phyloP scores from a whole-genome alignment of 1,140 invertebrate genomes.

The Listronotus bonariensis region DNA sequence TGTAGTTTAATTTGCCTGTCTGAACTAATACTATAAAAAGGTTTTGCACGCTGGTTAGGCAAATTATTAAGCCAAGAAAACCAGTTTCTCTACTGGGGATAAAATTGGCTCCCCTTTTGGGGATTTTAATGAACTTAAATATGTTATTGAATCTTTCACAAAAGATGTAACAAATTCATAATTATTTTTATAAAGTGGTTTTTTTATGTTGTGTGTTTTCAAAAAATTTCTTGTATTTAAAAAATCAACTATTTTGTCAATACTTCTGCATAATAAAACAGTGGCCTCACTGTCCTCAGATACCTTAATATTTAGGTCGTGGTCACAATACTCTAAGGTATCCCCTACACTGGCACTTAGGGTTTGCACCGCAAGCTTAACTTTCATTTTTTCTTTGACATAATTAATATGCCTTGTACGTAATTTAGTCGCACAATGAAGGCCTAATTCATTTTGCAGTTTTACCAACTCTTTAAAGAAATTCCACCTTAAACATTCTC shows the following conservation, averaged over 20 bases:
- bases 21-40: slow-evolving; percentile 34
- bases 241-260: slow-evolving; percentile 29
- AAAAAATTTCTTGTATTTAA: slow-evolving; percentile 40
- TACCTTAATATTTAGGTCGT: slow-evolving; percentile 1
- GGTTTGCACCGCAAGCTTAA: slow-evolving; percentile 9
- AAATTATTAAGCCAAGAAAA: slow-evolving; percentile 47
- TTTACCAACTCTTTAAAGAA: slow-evolving; percentile 8
- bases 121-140: slow-evolving; percentile 24
- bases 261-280: background rate
- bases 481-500: slow-evolving; percentile 11
- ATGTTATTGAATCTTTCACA: slow-evolving; percentile 18
- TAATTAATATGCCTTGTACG: slow-evolving; percentile 7
- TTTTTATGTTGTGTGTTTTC: slow-evolving; percentile 31
- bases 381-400: slow-evolving; percentile 17
- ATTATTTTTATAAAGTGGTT: slow-evolving; percentile 20
- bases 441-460: slow-evolving; percentile 11
- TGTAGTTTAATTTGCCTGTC: slow-evolving; percentile 40
- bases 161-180: slow-evolving; percentile 29
- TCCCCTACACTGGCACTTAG: slow-evolving; percentile 13
- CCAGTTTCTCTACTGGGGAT: slow-evolving; percentile 37
- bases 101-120: slow-evolving; percentile 11
- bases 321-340: background rate
- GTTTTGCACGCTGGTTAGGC: slow-evolving; percentile 33
- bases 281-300: slow-evolving; percentile 13
- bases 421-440: slow-evolving; percentile 22